Base-by-base conservation (phyloP, 2,113 vertebrate genomes). In the Xiphophorus maculatus region DNA sequence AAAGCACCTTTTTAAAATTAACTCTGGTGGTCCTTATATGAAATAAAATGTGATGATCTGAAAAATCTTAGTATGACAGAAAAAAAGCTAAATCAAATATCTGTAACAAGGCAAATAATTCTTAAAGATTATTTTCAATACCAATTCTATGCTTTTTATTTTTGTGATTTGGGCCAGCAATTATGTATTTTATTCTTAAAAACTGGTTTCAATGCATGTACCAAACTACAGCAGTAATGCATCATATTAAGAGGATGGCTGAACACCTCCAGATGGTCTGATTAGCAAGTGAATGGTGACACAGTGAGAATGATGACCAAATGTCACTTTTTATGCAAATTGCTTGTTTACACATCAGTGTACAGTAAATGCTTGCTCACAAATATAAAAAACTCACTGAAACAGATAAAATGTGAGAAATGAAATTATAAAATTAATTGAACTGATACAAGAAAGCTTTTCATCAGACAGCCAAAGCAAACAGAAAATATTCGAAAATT, bases 251-350 rank as follows among this genome's bases (percentile, higher is more conserved):
- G 63, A 74, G 19, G 12, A 42, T 32, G 51, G 30, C 61, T 37
- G 28, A n/a, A 62, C 66, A 35, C 69, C 12, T 75, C 67, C 44
- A 82, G 86, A 74, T 64, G 78, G 66, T 58, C 32, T 67, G 58
- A 75, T 27, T 63, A 17, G 80, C 70, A 68, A 62, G 67, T 9
- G 27, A 75, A 66, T 35, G 17, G 11, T 66, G 74, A 78, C 63
- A 71, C 29, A 73, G 54, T 63, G 68, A 2, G 2, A 71, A 48
- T 15, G 28, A 69, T 13, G 44, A 72, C 64, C 29, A 32, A 63
- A 61, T 25, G 27, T 64, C 73, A 48, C 51, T 72, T 12, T 58
- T 48, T 72, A 0, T 51, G 19, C 51, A 17, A 17, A 65, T 81
- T n/a, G 30, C n/a, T 5, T 25, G 40, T 19, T 22, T 12, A 2